Conservation (phyloP, 2,113 vertebrate genomes). For the Calidris pugnax region DNA sequence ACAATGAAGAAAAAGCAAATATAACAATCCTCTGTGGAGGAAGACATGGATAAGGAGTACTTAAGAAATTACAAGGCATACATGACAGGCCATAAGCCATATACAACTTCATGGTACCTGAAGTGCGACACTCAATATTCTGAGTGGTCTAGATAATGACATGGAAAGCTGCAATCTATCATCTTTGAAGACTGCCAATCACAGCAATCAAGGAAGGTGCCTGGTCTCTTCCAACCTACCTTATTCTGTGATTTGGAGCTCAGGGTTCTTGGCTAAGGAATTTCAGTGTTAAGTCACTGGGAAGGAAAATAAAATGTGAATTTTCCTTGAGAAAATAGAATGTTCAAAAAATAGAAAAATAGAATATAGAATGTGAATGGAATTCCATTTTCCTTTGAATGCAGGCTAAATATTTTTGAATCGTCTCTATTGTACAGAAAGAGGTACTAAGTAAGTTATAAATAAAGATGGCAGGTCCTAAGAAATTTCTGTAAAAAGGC, state of each 20-base stretch:
- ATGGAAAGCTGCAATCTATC: neutral
- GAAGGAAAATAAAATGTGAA: neutral
- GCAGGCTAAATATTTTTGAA: neutral
- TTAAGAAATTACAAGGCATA: neutral
- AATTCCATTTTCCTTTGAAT: neutral
- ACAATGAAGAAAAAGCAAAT: neutral
- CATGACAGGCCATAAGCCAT: neutral
- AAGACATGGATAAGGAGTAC: neutral
- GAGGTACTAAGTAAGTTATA: neutral
- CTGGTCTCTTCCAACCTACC: neutral
- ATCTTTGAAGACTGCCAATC: neutral
- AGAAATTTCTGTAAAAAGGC: too few relatives aligned
- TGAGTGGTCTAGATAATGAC: neutral
- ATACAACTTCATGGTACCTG: neutral
- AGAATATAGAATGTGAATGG: too few relatives aligned
- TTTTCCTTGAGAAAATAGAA: neutral
- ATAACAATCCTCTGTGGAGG: neutral
- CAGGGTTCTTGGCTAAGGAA: neutral
- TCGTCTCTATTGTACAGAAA: neutral
- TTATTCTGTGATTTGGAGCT: neutral
- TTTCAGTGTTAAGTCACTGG: neutral
- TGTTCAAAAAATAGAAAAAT: neutral
- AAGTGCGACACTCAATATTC: neutral
- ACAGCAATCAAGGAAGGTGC: neutral
- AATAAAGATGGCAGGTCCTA: neutral